A percentile compares a stretch with the other conserved stretches of the same genome.
These are phyloP conservation scores for Sebastes cheni DNA, from an alignment of 2,797 vertebrate genomes.

Conservation along the genomic window DNA sequence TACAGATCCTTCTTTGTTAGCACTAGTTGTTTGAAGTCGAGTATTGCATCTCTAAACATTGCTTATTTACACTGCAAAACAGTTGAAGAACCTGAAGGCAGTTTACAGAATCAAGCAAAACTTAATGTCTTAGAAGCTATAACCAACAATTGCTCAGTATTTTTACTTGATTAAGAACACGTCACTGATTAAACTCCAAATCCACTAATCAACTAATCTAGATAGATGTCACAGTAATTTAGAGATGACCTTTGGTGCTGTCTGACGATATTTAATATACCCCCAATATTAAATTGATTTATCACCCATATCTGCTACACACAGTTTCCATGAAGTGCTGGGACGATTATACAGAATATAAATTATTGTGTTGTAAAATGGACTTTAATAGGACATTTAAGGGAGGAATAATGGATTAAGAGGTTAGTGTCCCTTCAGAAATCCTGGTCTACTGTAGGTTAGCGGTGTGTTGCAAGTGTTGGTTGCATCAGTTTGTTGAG, in stretches of 20 bases:
- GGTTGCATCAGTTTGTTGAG: not conserved
- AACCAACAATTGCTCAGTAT: not conserved
- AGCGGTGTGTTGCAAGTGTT: not conserved
- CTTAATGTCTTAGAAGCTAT: accelerated
- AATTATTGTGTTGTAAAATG: not conserved
- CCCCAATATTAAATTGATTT: not conserved
- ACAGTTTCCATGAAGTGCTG: not conserved
- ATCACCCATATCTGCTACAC: not conserved
- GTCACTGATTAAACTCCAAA: not conserved
- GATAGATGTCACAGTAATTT: not conserved
- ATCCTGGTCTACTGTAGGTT: not conserved
- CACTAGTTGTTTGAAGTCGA: not conserved
- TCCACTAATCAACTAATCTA: not conserved
- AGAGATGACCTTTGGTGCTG: too few species aligned
- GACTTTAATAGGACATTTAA: not conserved
- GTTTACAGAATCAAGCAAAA: not conserved
- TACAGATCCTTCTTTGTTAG: not conserved
- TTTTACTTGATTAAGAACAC: not conserved
- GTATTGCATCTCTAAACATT: not conserved
- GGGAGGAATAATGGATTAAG: not conserved
- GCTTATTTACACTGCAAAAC: not conserved
- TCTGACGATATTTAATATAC: too few species aligned
- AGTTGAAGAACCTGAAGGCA: not conserved
- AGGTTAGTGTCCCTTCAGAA: not conserved
- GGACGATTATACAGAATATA: not conserved